Base-by-base conservation (phyloP, 2,888 invertebrate genomes). In the Drosophila infuscata region DNA sequence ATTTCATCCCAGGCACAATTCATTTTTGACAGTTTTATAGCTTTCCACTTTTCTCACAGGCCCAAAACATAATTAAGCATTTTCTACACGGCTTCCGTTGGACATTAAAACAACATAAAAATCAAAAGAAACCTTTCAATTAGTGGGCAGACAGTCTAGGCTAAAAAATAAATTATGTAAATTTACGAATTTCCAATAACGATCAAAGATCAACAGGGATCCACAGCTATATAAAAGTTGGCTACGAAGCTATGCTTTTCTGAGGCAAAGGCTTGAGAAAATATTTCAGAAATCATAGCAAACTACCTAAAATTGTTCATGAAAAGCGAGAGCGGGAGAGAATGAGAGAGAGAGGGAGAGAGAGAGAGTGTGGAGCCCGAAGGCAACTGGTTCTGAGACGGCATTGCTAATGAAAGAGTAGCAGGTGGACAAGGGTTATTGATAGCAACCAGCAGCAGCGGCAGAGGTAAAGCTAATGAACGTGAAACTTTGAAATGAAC, bases 401-500 rank as follows among this genome's bases (percentile, higher is more conserved):
- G 63, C 60, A 52, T 33, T 52, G 54, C 49, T 83, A 58, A 81
- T 81, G 70, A 86, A 70, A 75, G 78, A 72, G 70, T 56, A 56
- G 70, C 64, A 74, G 66, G 70, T 79, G 72, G 64, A 56, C 65
- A 43, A 38, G 62, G 64, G 73, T 67, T 78, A 71, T 74, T 68
- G 67, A 68, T 82, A 74, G 76, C 43, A 36, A 46, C 15, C 46
- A 43, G 54, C 17, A n/a, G 32, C 33, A 20, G 29, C n/a, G 11
- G 36, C 54, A 58, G 36, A 59, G 49, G 54, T 64, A 62, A 61
- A 81, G 79, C 70, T 84, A 87, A 87, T 84, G 75, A 79, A 88
- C 71, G 70, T 73, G 73, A 67, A 78, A 70, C 57, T 72, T 66
- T 83, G 70, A 74, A 78, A 78, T 80, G 80, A 84, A 74, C 76